These are phyloP conservation scores for Resseliella maxima DNA, from an alignment of 2,888 invertebrate species.

Conservation along the genomic window DNA sequence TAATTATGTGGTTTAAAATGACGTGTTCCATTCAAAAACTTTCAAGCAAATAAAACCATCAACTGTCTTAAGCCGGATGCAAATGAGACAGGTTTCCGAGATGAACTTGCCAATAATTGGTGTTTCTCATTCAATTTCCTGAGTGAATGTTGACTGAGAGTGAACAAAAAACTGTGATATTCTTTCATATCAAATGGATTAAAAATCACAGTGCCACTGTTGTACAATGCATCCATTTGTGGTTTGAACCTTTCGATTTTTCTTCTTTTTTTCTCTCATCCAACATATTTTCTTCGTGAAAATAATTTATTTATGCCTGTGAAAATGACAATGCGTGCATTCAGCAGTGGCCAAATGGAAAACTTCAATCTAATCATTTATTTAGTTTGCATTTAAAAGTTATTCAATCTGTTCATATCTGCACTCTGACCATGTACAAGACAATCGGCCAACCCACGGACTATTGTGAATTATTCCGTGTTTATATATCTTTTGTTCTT, in stretches of 20 bases:
- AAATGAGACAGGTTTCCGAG: not conserved
- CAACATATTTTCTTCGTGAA: not conserved
- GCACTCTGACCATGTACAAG: not conserved
- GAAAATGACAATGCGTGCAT: not conserved
- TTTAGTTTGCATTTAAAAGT: constrained; percentile 48
- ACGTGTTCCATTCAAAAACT: not conserved
- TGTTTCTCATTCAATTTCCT: constrained; percentile 7
- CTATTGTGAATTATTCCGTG: not conserved
- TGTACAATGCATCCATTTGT: not conserved
- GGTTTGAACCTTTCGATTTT: not conserved
- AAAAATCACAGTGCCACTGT: not conserved
- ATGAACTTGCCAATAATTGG: not conserved
- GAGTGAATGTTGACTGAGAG: not conserved
- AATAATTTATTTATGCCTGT: not conserved
- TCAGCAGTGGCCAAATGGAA: constrained; percentile 5
- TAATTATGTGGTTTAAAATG: not conserved
- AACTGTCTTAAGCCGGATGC: constrained; percentile 6
- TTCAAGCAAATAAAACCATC: too few relatives aligned
- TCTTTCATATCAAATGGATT: not conserved
- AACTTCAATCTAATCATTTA: constrained; percentile 40
- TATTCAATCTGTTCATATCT: constrained; percentile 32
- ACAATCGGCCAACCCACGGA: not conserved
- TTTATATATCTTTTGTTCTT: not conserved
- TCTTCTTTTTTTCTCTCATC: not conserved
- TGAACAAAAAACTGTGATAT: not conserved